Evolutionary conservation across 2,888 invertebrate species (phyloP).

Genomic region (Craniophora ligustri): DNA sequence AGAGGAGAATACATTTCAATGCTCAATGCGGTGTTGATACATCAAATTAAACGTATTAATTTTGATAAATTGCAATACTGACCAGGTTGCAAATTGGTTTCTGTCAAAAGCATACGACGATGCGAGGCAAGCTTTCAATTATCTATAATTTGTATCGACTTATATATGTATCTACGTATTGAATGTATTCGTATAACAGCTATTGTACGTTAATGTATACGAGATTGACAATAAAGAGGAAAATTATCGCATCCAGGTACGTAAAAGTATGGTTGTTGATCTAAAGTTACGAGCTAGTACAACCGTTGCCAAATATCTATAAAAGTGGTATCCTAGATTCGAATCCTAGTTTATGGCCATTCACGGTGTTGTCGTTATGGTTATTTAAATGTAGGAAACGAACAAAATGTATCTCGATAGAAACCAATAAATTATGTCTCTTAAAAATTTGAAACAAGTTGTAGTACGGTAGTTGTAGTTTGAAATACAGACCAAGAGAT

Average conservation of each 20-base stretch:
- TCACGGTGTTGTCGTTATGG: constrained; percentile 24
- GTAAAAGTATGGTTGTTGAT: constrained; percentile 21
- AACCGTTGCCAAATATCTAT: constrained; percentile 40
- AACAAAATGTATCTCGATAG: constrained; percentile 17
- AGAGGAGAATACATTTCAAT: too few relatives aligned
- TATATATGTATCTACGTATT: too few relatives aligned
- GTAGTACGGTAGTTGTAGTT: too few relatives aligned
- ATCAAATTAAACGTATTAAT: constrained; percentile 4
- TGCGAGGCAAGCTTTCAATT: constrained; percentile 3
- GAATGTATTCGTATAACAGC: too few relatives aligned
- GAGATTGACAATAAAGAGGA: constrained; percentile 9
- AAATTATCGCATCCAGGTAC: constrained; percentile 15
- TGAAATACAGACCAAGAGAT: neutral
- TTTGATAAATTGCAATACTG: constrained; percentile 27
- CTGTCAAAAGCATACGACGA: constrained; percentile 24
- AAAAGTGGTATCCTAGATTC: constrained; percentile 48
- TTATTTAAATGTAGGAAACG: constrained; percentile 43
- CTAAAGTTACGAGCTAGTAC: constrained; percentile 12
- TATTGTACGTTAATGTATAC: too few relatives aligned
- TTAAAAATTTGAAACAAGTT: constrained; percentile 15
- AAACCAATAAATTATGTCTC: constrained; percentile 27
- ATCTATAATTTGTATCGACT: too few relatives aligned
- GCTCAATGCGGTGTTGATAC: neutral
- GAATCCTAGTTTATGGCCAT: constrained; percentile 32
- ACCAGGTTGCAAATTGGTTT: constrained; percentile 28